phyloP scores from a whole-genome alignment of 2,888 invertebrate species.

The Celastrina argiolus region DNA sequence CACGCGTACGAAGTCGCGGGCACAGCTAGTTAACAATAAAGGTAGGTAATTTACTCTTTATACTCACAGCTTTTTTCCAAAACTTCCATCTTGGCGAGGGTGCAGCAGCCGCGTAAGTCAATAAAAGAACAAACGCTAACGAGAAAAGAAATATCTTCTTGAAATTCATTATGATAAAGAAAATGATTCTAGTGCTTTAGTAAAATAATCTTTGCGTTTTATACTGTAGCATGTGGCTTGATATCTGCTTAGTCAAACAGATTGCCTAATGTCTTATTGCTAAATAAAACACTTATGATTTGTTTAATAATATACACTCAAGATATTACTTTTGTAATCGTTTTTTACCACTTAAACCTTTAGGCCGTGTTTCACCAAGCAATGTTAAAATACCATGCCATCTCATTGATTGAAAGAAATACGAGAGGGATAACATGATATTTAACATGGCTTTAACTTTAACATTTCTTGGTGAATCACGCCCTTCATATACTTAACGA shows the following conservation, averaged over 20 bases:
- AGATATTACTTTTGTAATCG: background rate
- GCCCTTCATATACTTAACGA: no score
- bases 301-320: background rate
- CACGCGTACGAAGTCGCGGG: no score
- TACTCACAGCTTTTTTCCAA: slow-evolving; percentile 41
- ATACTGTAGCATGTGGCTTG: background rate
- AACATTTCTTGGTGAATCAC: no score
- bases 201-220: background rate
- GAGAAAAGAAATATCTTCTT: slow-evolving; percentile 11
- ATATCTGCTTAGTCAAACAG: background rate
- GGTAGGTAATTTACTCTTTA: no score
- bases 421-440: no score
- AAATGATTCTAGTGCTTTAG: background rate
- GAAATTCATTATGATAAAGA: background rate
- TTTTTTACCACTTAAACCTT: no score
- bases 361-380: no score
- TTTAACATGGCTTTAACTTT: no score
- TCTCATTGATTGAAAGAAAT: no score
- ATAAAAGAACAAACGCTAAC: background rate
- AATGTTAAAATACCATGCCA: no score
- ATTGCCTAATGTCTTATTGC: no score
- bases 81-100: slow-evolving; percentile 40
- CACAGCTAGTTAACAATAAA: no score
- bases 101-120: slow-evolving; percentile 33
- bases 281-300: background rate